Evolutionary conservation across 2,888 invertebrate species (phyloP).

Genomic region (Mimas tiliae): DNA sequence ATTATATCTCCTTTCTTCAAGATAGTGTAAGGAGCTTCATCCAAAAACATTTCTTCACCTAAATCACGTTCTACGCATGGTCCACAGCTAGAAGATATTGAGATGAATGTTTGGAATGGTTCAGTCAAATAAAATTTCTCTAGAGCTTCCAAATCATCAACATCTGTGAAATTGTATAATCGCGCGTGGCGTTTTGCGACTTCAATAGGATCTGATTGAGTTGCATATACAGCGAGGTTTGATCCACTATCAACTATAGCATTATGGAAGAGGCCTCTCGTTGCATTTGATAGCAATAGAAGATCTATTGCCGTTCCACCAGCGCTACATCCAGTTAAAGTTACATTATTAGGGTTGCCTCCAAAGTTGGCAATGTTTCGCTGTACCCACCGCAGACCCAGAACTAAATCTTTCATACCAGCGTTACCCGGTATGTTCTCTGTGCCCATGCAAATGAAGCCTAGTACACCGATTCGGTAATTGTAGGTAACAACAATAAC

Average conservation of each 20-base stretch:
- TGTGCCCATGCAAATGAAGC: conserved; percentile 52
- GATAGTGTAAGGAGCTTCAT: conserved; percentile 44
- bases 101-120: conserved; percentile 37
- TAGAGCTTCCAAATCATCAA: conserved; percentile 39
- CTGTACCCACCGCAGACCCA: conserved; percentile 50
- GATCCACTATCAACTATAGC: conserved; percentile 37
- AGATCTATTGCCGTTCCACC: conserved; percentile 46
- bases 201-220: conserved; percentile 44
- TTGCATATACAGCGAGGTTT: conserved; percentile 36
- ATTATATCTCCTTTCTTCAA: conserved; percentile 40
- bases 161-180: conserved; percentile 36
- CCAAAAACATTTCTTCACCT: conserved; percentile 41
- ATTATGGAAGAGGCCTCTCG: conserved; percentile 33
- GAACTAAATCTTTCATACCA: conserved; percentile 57
- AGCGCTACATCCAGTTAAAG: conserved; percentile 48
- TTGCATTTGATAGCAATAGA: conserved; percentile 43
- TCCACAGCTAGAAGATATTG: conserved; percentile 33
- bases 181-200: conserved; percentile 43
- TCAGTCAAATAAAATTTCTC: conserved; percentile 44
- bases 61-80: conserved; percentile 44
- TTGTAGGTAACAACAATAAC: conserved; percentile 49
- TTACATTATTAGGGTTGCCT: conserved; percentile 54
- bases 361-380: conserved; percentile 51
- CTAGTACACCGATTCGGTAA: conserved; percentile 48
- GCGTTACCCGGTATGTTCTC: conserved; percentile 53